Conservation (phyloP, 2,113 vertebrate species). For the Promerops cafer region DNA sequence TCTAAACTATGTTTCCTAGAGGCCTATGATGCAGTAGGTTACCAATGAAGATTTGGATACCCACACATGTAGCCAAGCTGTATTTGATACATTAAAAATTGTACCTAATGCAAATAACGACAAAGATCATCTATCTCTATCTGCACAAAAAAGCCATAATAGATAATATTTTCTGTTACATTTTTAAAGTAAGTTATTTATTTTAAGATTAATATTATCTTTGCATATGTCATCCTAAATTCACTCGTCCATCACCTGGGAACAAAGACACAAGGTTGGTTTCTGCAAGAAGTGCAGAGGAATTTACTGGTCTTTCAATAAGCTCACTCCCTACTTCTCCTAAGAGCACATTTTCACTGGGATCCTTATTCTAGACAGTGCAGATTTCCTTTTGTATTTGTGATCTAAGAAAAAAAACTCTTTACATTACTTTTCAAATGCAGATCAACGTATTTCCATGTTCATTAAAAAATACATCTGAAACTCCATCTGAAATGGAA, state of each 20-base stretch:
- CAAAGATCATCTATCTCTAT: not conserved
- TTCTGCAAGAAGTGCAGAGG: not conserved
- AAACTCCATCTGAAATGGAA: not conserved
- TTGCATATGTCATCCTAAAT: not conserved
- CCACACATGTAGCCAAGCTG: not conserved
- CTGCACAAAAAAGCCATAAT: rapidly evolving
- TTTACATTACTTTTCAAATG: not conserved
- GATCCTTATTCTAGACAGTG: not conserved
- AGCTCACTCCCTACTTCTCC: not conserved
- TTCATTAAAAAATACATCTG: not conserved
- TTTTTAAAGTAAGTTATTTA: not conserved
- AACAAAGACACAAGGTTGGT: not conserved
- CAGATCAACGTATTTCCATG: not conserved
- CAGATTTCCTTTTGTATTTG: not conserved
- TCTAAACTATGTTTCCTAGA: not conserved
- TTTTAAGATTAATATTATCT: not conserved
- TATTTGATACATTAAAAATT: not conserved
- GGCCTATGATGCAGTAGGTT: not conserved
- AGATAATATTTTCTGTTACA: not conserved
- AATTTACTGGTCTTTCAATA: not conserved
- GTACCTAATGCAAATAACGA: not conserved
- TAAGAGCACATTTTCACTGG: not conserved
- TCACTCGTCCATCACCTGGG: not conserved
- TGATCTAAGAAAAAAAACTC: not conserved
- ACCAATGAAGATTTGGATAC: not conserved